Percentiles rank a stretch among this genome's conserved stretches.
These are phyloP conservation scores for Chascanopsetta lugubris DNA, from an alignment of 2,113 vertebrate genomes.

Conservation along the genomic window DNA sequence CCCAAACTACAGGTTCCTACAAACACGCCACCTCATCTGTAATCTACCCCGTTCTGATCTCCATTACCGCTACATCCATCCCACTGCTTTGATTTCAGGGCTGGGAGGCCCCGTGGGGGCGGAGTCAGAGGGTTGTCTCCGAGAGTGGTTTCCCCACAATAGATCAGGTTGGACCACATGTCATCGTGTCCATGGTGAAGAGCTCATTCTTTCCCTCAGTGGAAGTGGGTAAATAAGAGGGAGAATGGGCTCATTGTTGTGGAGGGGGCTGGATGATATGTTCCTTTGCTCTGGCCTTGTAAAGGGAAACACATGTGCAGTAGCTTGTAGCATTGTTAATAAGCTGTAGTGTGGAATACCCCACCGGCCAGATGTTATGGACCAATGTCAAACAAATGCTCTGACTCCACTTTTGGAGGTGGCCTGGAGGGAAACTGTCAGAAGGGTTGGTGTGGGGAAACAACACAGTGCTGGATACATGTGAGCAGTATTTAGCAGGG, in stretches of 20 bases:
- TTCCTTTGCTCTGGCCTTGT: conserved; percentile 70
- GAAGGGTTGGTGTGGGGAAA: conserved; percentile 54
- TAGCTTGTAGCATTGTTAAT: conserved; percentile 82
- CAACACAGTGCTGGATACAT: conserved; percentile 59
- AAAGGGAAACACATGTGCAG: conserved; percentile 86
- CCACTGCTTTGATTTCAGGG: conserved; percentile 52
- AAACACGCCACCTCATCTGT: conserved; percentile 28
- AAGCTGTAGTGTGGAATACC: conserved; percentile 76
- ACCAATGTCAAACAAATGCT: conserved; percentile 83
- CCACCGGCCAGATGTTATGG: conserved; percentile 82
- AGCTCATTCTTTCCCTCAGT: conserved; percentile 70
- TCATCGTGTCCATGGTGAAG: conserved; percentile 73
- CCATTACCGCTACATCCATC: conserved; percentile 47
- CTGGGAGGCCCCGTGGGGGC: conserved; percentile 6
- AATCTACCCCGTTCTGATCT: conserved; percentile 35
- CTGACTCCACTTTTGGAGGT: conserved; percentile 67
- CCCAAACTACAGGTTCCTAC: conserved; percentile 12
- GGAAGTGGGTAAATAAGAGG: conserved; percentile 72
- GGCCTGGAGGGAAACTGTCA: conserved; percentile 50
- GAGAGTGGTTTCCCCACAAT: conserved; percentile 66
- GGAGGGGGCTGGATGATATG: conserved; percentile 80
- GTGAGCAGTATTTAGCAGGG: conserved; percentile 64
- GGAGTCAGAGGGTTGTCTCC: conserved; percentile 28
- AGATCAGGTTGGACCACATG: conserved; percentile 75
- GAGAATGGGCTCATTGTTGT: conserved; percentile 84